A percentile compares a stretch with the other conserved stretches of the same genome.
Conservation (phyloP, 2,113 vertebrate genomes). For the Rattus norvegicus region DNA sequence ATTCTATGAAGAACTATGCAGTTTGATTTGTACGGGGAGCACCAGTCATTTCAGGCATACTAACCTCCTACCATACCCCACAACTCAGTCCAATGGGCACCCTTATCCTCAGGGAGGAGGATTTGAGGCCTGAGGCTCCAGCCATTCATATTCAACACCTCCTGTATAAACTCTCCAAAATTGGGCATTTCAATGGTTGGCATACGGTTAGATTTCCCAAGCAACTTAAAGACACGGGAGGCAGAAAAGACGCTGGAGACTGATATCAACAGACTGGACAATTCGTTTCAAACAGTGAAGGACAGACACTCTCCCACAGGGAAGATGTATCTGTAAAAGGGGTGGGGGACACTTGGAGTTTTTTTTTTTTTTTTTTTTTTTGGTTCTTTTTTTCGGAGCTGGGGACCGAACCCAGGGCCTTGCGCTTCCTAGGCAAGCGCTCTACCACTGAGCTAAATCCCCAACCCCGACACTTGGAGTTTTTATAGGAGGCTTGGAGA, state of each 20-base stretch:
- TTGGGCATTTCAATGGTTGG: background rate
- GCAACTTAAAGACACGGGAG: background rate
- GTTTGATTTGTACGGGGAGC: background rate
- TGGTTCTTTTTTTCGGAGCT: too few relatives aligned
- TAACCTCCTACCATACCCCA: background rate
- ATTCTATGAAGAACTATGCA: background rate
- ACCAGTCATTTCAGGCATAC: background rate
- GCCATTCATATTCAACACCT: background rate
- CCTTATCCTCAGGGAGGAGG: background rate
- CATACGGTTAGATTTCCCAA: background rate
- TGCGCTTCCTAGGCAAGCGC: too few relatives aligned
- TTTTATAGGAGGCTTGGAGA: background rate
- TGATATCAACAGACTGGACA: background rate
- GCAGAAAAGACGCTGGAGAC: background rate
- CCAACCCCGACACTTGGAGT: background rate
- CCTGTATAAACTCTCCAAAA: background rate
- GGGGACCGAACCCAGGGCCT: too few relatives aligned
- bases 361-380: too few relatives aligned
- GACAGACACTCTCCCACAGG: background rate
- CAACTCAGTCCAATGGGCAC: background rate
- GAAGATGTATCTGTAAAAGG: background rate
- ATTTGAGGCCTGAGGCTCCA: background rate
- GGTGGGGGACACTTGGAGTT: background rate
- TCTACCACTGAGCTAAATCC: too few relatives aligned
- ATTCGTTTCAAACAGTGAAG: background rate